These are phyloP conservation scores for Saimiri boliviensis DNA, from an alignment of 2,113 vertebrate genomes.

Conservation along the genomic window DNA sequence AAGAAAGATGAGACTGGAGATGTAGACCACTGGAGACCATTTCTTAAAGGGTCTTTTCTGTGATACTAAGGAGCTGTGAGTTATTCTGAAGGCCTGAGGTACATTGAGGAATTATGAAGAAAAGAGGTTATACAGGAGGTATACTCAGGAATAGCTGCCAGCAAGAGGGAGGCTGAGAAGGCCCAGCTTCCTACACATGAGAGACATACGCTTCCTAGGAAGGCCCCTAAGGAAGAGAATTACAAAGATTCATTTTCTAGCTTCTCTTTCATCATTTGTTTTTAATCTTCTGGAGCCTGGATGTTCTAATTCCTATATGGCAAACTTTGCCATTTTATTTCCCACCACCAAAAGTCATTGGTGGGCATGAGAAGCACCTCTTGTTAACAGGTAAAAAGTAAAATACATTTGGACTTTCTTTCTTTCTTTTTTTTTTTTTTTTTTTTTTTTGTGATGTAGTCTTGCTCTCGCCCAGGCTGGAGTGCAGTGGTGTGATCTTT, in stretches of 20 bases:
- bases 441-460: no score
- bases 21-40: not conserved
- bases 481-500: no score
- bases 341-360: not conserved
- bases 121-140: not conserved
- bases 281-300: not conserved
- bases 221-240: not conserved
- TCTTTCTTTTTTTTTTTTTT: no score
- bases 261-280: not conserved
- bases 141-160: not conserved
- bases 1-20: not conserved
- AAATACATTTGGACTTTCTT: no score
- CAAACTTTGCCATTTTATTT: not conserved
- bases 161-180: not conserved
- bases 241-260: not conserved
- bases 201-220: not conserved
- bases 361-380: not conserved
- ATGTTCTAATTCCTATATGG: not conserved
- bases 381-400: not conserved
- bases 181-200: not conserved
- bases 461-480: no score
- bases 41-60: not conserved
- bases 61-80: not conserved
- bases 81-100: not conserved
- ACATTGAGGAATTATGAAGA: not conserved